Conservation (phyloP, 2,888 invertebrate genomes). For the Unio delphinus region DNA sequence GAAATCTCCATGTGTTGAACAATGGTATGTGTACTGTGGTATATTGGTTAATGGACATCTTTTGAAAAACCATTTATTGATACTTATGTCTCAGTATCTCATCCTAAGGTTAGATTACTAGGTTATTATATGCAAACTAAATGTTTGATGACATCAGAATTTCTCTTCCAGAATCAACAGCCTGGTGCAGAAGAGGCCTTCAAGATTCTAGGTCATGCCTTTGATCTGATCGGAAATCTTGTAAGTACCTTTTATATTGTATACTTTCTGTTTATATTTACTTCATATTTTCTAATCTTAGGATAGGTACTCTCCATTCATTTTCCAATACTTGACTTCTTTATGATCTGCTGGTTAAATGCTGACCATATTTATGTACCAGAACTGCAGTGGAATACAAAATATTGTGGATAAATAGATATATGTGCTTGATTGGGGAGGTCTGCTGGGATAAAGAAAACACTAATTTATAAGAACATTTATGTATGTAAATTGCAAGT, state of each 20-base stretch:
- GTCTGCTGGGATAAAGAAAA: no score
- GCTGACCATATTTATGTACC: no score
- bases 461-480: no score
- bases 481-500: no score
- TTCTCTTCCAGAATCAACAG: slow-evolving; percentile 80
- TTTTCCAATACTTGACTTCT: not conserved
- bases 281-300: not conserved
- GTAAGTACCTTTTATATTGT: slow-evolving; percentile 66
- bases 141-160: not conserved
- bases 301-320: not conserved
- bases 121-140: not conserved
- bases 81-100: no score
- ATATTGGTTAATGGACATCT: not conserved
- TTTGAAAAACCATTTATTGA: not conserved
- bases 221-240: slow-evolving; percentile 90
- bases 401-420: no score
- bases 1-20: no score
- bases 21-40: no score
- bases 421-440: no score
- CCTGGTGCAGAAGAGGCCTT: slow-evolving; percentile 97
- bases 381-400: no score
- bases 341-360: no score
- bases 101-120: not conserved
- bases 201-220: slow-evolving; percentile 94
- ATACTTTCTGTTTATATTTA: not conserved